Base-by-base conservation (phyloP, 2,888 invertebrate species). In the Acheta domesticus region DNA sequence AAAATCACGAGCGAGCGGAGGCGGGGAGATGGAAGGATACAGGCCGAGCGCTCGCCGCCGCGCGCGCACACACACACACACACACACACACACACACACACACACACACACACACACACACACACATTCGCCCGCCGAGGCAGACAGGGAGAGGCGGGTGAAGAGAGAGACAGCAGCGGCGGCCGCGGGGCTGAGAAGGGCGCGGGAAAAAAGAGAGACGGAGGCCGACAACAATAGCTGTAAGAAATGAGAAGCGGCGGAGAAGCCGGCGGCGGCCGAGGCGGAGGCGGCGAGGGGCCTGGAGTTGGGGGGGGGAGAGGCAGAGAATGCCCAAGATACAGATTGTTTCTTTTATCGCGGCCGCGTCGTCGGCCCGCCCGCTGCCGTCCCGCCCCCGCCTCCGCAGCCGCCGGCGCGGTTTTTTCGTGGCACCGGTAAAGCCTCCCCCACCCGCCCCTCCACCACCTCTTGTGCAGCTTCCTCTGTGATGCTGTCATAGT, bases 321-420 rank as follows among this genome's bases (percentile, higher is more conserved):
- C n/a, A 11, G 62, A 62, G 62, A 62, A 62, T 62, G 62, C 62
- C n/a, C 62, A n/a, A 62, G 62, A 62, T 62, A 62, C 62, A 62
- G 62, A 62, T 62, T 62, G 62, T 62, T 62, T 62, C 62, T 62
- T 62, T 62, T 62, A 62, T 62, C 62, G 62, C 62, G 62, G 62
- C 62, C 62, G 62, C 62, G 62, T 62, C 62, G 62, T 62, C 62
- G 16, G 16, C n/a, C 62, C n/a, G 16, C n/a, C 62, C 62, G 16
- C 62, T 62, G 62, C 36, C 36, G 36, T 8, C 36, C 36, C 36
- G 8, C 36, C 36, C 36, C 36, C 8, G 36, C 36, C 36, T 36
- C 36, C 36, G 36, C 36, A 36, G 36, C 36, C 36, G 19, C 62
- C 62, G 8, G 62, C 16, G 62, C 14, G 62, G 62, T 62, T 62